Evolutionary conservation across 2,113 vertebrate species (phyloP).

Genomic region (Myrmecophaga tridactyla): DNA sequence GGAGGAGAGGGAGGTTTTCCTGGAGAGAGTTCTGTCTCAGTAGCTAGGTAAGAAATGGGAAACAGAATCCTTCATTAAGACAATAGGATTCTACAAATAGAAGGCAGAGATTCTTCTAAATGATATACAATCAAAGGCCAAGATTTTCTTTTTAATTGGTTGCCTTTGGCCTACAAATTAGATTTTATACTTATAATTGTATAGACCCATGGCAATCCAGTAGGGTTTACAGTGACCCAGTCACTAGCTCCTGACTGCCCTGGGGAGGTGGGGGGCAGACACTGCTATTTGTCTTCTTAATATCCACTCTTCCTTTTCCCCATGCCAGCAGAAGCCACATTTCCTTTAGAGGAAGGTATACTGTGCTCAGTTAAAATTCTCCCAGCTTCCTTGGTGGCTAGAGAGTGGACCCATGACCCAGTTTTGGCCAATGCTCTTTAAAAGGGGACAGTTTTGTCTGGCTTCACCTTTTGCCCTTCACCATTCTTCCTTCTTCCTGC

Average conservation of each 20-base stretch:
- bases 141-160: not conserved
- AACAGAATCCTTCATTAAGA: constrained; percentile 61
- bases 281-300: not conserved
- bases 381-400: not conserved
- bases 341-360: too few species aligned
- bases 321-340: not conserved
- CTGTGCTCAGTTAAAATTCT: not conserved
- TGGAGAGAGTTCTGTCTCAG: not conserved
- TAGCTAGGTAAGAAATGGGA: constrained; percentile 52
- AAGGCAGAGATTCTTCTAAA: constrained; percentile 39
- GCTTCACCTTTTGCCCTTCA: not conserved
- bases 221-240: not conserved
- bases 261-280: not conserved
- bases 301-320: not conserved
- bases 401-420: not conserved
- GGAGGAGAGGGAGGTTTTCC: not conserved
- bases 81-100: constrained; percentile 68
- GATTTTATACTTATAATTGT: not conserved
- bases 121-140: not conserved
- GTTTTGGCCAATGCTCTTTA: not conserved
- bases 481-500: not conserved
- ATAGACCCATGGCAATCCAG: not conserved
- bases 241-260: not conserved
- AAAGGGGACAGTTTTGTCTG: not conserved
- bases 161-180: not conserved